phyloP scores from a whole-genome alignment of 92 coral and sea anemone genomes.

The Zoanthus sansibaricus region DNA sequence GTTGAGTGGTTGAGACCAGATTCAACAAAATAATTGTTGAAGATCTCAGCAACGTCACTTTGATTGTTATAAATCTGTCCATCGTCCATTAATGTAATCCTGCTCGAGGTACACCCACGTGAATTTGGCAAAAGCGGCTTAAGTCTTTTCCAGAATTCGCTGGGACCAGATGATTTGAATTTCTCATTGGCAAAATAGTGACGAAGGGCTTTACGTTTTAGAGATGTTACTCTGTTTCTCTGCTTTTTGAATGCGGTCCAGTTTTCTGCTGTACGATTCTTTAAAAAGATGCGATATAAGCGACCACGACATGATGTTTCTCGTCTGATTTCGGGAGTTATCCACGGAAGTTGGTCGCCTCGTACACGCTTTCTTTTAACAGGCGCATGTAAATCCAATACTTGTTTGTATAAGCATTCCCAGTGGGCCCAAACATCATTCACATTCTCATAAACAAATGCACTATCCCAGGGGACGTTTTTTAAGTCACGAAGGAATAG shows the following conservation, averaged over 20 bases:
- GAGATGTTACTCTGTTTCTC: constrained; percentile 26
- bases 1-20: constrained; percentile 7
- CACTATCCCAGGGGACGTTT: constrained; percentile 12
- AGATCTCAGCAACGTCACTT: constrained; percentile 29
- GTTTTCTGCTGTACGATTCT: background rate
- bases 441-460: constrained; percentile 18
- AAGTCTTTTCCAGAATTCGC: constrained; percentile 40
- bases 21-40: constrained; percentile 39
- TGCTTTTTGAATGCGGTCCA: background rate
- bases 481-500: background rate
- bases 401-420: constrained; percentile 14
- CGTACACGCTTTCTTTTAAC: constrained; percentile 23
- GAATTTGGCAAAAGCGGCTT: background rate
- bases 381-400: constrained; percentile 14
- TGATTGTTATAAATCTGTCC: constrained; percentile 23
- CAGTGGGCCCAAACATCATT: constrained; percentile 24
- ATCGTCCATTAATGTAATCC: too few relatives aligned
- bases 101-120: constrained; percentile 1
- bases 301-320: too few relatives aligned
- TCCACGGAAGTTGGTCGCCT: constrained; percentile 48
- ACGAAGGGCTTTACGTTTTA: constrained; percentile 32
- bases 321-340: background rate
- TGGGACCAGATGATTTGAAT: background rate
- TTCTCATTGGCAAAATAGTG: constrained; percentile 28
- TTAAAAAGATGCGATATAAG: too few relatives aligned